Percentiles rank a stretch among this genome's conserved stretches.
phyloP scores from a whole-genome alignment of 2,797 vertebrate genomes.

The Halcyon badia region DNA sequence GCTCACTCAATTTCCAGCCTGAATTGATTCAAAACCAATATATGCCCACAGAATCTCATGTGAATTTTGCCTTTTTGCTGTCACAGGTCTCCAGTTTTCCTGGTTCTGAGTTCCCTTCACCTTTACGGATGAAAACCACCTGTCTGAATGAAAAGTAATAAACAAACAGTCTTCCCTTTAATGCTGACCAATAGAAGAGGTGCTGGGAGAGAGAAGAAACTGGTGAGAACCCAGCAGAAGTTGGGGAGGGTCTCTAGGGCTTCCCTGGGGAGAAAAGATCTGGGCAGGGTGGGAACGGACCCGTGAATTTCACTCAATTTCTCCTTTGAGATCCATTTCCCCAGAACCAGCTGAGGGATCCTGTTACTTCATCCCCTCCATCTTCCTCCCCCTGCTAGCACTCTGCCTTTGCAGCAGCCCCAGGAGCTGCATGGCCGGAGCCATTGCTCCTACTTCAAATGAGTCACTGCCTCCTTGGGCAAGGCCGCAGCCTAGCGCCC shows the following conservation, averaged over 20 bases:
- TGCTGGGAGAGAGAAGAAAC: neutral
- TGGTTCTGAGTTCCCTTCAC: neutral
- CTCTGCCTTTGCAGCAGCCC: neutral
- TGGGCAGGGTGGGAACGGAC: neutral
- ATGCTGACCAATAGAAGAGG: neutral
- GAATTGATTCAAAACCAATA: neutral
- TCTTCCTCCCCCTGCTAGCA: neutral
- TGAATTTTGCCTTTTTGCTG: neutral
- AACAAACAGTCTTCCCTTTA: neutral
- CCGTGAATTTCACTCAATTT: neutral
- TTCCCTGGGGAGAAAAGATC: neutral
- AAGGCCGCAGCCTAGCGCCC: rapidly evolving
- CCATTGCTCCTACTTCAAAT: neutral
- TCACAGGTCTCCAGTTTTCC: neutral
- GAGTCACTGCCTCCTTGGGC: neutral
- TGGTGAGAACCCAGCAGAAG: neutral
- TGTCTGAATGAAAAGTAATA: neutral
- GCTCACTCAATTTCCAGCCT: neutral
- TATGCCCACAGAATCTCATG: neutral
- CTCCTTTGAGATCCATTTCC: neutral
- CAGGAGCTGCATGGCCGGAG: rapidly evolving
- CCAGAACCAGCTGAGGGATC: neutral
- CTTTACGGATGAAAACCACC: neutral
- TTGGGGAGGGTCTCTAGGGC: neutral
- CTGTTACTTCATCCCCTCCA: neutral